These are phyloP conservation scores for Diaperis boleti DNA, from an alignment of 2,888 invertebrate genomes.

Conservation along the genomic window DNA sequence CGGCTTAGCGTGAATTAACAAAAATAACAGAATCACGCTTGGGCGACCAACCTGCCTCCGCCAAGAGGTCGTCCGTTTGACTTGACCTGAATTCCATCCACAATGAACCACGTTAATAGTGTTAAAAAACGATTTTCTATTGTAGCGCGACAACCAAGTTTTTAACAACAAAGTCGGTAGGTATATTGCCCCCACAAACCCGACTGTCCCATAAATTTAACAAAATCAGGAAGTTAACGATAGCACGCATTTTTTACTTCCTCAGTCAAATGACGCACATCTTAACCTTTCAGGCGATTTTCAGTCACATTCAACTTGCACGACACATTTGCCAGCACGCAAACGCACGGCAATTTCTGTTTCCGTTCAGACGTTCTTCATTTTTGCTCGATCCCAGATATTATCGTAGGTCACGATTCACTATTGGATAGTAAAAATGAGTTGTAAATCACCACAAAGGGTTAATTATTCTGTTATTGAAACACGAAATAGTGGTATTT, in stretches of 20 bases:
- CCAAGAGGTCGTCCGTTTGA: slow-evolving; percentile 22
- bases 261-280: slow-evolving; percentile 32
- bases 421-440: slow-evolving; percentile 9
- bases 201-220: neutral
- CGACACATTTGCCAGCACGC: slow-evolving; percentile 28
- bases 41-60: slow-evolving; percentile 29
- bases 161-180: no score
- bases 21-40: slow-evolving; percentile 32
- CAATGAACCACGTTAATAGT: neutral
- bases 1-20: slow-evolving; percentile 22
- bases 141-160: no score
- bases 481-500: neutral
- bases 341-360: slow-evolving; percentile 28
- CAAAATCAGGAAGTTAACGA: neutral
- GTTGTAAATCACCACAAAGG: neutral
- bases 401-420: slow-evolving; percentile 38
- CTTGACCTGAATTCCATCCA: slow-evolving; percentile 28
- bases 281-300: slow-evolving; percentile 37
- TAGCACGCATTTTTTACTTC: neutral
- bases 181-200: no score
- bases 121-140: neutral
- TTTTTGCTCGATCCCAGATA: slow-evolving; percentile 25
- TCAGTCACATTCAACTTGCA: slow-evolving; percentile 6
- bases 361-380: slow-evolving; percentile 29
- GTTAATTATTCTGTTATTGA: neutral